Percentiles rank a stretch among this genome's conserved stretches.
These are phyloP conservation scores for Tokudaia tokunoshimensis DNA, from an alignment of 2,797 vertebrate species.

Conservation along the genomic window DNA sequence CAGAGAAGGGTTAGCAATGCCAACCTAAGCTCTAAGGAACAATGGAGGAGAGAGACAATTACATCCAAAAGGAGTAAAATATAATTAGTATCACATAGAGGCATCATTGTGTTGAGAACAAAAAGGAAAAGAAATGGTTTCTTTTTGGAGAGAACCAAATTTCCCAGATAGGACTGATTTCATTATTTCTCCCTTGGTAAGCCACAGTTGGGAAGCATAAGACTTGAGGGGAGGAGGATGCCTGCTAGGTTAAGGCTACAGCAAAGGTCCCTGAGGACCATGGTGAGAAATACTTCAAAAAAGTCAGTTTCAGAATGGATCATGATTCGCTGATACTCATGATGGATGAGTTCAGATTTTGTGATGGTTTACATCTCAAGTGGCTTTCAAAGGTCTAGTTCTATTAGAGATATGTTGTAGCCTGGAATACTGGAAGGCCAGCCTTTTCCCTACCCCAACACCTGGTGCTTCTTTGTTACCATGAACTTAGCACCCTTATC, in stretches of 20 bases:
- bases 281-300: background rate
- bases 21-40: background rate
- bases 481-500: background rate
- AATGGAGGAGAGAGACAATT: background rate
- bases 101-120: background rate
- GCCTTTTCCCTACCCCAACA: too few species aligned
- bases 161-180: background rate
- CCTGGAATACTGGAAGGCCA: background rate
- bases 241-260: background rate
- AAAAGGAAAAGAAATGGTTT: slow-evolving; percentile 33
- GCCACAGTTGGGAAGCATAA: background rate
- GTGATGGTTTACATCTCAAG: background rate
- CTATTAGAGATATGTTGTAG: background rate
- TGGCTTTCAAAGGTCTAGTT: background rate
- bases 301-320: background rate
- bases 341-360: background rate
- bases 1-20: background rate
- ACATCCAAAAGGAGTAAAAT: background rate
- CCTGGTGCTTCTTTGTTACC: background rate
- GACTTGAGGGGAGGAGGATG: background rate
- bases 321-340: background rate
- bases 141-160: background rate
- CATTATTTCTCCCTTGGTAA: background rate
- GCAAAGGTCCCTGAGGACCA: background rate
- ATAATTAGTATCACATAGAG: background rate